A percentile compares a stretch with the other conserved stretches of the same genome.
phyloP scores from a whole-genome alignment of 1,140 invertebrate species.

The Teleopsis dalmanni region DNA sequence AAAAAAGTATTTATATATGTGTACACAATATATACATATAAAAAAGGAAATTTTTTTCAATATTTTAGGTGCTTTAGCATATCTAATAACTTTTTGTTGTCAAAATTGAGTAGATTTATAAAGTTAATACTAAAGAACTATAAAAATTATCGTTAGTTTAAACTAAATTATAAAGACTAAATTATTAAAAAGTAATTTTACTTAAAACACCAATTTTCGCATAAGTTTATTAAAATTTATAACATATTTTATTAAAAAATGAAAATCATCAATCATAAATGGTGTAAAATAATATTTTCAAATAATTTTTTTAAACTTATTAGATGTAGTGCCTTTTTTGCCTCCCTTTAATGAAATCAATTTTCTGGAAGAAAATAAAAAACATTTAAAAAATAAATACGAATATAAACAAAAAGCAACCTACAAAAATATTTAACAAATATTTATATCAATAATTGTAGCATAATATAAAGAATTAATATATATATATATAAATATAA shows the following conservation, averaged over 20 bases:
- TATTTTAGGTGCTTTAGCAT: too few species aligned
- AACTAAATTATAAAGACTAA: slow-evolving; percentile 4
- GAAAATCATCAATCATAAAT: neutral
- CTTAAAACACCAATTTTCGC: slow-evolving; percentile 10
- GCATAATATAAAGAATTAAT: too few species aligned
- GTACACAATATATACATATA: too few species aligned
- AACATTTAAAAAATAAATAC: neutral
- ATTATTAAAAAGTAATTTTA: neutral
- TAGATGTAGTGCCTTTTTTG: slow-evolving; percentile 37
- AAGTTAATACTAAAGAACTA: too few species aligned
- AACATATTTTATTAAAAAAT: slow-evolving; percentile 1
- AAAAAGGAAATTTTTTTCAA: too few species aligned
- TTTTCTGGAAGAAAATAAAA: neutral
- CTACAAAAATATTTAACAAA: neutral
- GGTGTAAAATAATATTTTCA: neutral
- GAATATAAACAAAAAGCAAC: neutral
- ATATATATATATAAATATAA: neutral
- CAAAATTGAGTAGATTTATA: too few species aligned
- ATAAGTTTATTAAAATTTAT: slow-evolving; percentile 2
- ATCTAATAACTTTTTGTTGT: too few species aligned
- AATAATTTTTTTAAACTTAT: slow-evolving; percentile 6
- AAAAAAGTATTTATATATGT: too few species aligned
- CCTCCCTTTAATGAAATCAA: too few species aligned
- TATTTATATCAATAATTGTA: too few species aligned
- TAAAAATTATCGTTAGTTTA: too few species aligned